A percentile compares a stretch with the other conserved stretches of the same genome.
phyloP scores from a whole-genome alignment of 1,140 invertebrate species.

The Drosophila lacteicornis region DNA sequence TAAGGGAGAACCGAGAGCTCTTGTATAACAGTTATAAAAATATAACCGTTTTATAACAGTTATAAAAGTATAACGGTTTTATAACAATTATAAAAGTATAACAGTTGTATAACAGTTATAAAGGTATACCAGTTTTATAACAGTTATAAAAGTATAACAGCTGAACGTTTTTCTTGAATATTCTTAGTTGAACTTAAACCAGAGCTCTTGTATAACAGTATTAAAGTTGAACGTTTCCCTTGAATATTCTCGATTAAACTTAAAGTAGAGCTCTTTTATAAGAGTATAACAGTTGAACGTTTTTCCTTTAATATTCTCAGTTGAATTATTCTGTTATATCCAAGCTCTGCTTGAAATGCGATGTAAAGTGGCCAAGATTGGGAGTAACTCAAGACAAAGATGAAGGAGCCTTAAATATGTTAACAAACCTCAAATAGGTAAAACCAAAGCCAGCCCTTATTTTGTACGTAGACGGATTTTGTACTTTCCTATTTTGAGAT shows the following conservation, averaged over 20 bases:
- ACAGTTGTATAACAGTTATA: no score
- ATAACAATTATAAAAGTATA: no score
- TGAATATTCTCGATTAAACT: background rate
- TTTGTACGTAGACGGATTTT: constrained; percentile 31
- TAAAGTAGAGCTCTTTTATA: background rate
- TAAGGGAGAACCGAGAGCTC: background rate
- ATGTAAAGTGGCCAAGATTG: background rate
- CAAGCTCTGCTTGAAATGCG: background rate
- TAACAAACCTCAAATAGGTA: constrained; percentile 1
- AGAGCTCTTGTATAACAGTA: background rate
- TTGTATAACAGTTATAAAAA: background rate
- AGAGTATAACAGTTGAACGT: background rate
- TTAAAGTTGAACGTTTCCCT: background rate
- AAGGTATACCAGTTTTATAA: no score
- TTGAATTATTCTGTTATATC: background rate
- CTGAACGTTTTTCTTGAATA: no score
- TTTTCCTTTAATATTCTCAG: no score
- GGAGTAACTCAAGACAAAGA: constrained; percentile 12
- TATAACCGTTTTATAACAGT: no score
- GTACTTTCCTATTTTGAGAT: constrained; percentile 21
- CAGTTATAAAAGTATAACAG: no score
- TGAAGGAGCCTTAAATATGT: constrained; percentile 2
- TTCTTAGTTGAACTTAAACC: no score
- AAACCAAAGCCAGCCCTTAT: constrained; percentile 33
- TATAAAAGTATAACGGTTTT: no score